phyloP scores from a whole-genome alignment of 2,888 invertebrate species.

The Dryadula phaetusa region DNA sequence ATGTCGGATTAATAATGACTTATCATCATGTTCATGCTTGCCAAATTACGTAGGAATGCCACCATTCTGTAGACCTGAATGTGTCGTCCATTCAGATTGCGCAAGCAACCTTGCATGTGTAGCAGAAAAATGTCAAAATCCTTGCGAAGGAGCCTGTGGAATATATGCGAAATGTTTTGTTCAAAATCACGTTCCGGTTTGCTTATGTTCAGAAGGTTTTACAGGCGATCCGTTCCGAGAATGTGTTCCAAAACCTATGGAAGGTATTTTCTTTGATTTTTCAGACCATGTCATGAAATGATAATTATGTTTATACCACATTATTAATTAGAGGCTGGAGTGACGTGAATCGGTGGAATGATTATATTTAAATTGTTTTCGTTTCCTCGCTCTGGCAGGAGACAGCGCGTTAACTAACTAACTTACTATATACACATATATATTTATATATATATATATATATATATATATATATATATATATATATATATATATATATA shows the following conservation, averaged over 20 bases:
- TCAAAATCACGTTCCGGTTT: slow-evolving; percentile 89
- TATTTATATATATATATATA: no score
- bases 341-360: no score
- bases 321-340: no score
- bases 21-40: slow-evolving; percentile 89
- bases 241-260: slow-evolving; percentile 82
- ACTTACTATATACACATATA: no score
- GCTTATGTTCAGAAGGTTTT: slow-evolving; percentile 87
- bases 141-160: slow-evolving; percentile 89
- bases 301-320: no score
- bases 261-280: slow-evolving; percentile 57
- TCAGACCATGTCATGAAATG: neutral
- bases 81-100: slow-evolving; percentile 87
- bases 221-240: slow-evolving; percentile 89
- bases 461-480: no score
- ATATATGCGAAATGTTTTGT: slow-evolving; percentile 87
- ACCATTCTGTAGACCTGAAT: slow-evolving; percentile 87
- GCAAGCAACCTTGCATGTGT: slow-evolving; percentile 86
- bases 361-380: no score
- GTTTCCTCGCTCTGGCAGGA: no score
- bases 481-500: no score
- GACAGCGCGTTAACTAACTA: no score
- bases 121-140: slow-evolving; percentile 87
- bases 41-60: slow-evolving; percentile 87
- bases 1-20: slow-evolving; percentile 88